Base-by-base conservation (phyloP, 2,113 vertebrate species). In the Hemicordylus capensis region DNA sequence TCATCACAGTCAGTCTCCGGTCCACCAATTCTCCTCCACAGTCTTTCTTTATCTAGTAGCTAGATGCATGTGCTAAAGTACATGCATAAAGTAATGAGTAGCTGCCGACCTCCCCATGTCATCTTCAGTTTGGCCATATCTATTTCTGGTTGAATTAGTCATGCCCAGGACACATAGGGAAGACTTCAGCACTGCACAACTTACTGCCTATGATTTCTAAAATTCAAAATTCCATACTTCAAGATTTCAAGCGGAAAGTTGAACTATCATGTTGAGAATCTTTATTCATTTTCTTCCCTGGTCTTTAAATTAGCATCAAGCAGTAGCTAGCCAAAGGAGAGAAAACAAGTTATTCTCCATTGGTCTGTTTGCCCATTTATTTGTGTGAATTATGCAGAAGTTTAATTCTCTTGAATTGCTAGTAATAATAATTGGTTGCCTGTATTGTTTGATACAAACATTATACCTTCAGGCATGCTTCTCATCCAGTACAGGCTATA, bases 241-340 rank as follows among this genome's bases (percentile, higher is more conserved):
- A 3, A 0, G 42, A 56, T n/a, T 6, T 80, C 42, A 42, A 76
- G 72, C 79, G 54, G 69, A 4, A 66, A 67, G 83, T 34, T 34
- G 46, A 80, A 4, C 20, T 44, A 19, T 11, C 61, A 15, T 9
- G 10, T 4, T 51, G 1, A 2, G 66, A 59, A 46, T 28, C 66
- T 37, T n/a, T 22, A 28, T 66, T 20, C 37, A 54, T 54, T 59
- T 86, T 7, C 15, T 83, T 73, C 24, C 2, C 76, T 42, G 79
- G 72, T 91, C 75, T 0, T 77, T 81, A 67, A 90, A 84, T 72
- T 74, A 63, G 2, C 20, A 64, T 34, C 20, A 85, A 64, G 26
- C 42, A 34, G 6, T 34, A 81, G n/a, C 3, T 0, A 0, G 0
- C 0, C 59, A 17, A 31, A 84, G 34, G 56, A 3, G 20, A 44